These are phyloP conservation scores for Plestiodon gilberti DNA, from an alignment of 2,113 vertebrate genomes.

Conservation along the genomic window DNA sequence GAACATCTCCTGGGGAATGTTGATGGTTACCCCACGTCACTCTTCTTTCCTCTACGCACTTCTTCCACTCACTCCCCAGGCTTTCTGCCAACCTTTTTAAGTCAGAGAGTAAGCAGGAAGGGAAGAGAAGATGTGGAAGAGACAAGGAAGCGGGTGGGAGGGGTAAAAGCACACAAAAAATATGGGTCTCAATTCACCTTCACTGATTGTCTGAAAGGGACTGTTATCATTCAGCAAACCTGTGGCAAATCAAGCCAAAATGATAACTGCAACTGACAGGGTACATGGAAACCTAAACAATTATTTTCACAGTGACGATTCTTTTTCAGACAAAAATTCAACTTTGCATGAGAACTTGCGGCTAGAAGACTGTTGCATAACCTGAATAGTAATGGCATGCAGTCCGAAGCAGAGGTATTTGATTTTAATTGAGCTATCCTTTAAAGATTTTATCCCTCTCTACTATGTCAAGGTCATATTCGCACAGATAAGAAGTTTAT, in stretches of 20 bases:
- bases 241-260: constrained; percentile 51
- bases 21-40: too few relatives aligned
- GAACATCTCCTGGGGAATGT: too few relatives aligned
- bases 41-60: too few relatives aligned
- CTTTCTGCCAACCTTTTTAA: too few relatives aligned
- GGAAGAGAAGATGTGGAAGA: too few relatives aligned
- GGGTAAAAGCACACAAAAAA: too few relatives aligned
- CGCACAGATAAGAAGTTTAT: constrained; percentile 73
- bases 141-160: background rate
- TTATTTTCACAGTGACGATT: constrained; percentile 62
- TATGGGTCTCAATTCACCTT: background rate
- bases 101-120: too few relatives aligned
- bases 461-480: constrained; percentile 78
- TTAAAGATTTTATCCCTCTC: constrained; percentile 65
- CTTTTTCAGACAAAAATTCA: constrained; percentile 63
- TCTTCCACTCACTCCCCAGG: too few relatives aligned
- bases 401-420: constrained; percentile 75
- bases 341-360: constrained; percentile 61
- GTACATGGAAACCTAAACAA: constrained; percentile 51
- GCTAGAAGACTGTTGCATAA: constrained; percentile 45
- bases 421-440: constrained; percentile 83
- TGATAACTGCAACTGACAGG: constrained; percentile 52
- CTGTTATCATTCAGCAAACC: constrained; percentile 36
- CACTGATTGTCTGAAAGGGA: too few relatives aligned
- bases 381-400: constrained; percentile 81